A percentile compares a stretch with the other conserved stretches of the same genome.
Evolutionary conservation across 2,113 vertebrate genomes (phyloP).

Genomic region (Catharus minimus): DNA sequence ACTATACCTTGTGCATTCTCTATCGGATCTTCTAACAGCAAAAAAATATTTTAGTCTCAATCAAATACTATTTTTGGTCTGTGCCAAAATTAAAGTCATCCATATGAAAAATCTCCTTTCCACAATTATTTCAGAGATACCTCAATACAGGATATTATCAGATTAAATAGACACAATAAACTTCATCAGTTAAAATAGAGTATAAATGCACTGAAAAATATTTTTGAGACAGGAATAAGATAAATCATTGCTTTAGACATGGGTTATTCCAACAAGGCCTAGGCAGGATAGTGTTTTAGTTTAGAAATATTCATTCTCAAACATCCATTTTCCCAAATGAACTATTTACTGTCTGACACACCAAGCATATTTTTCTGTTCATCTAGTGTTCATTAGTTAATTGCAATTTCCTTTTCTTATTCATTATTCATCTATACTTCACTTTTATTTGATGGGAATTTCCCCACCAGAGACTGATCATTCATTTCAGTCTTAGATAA

Average conservation of each 20-base stretch:
- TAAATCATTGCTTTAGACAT: neutral
- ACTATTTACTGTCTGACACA: neutral
- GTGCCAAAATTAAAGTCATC: neutral
- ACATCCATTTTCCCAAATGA: neutral
- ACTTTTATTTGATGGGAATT: neutral
- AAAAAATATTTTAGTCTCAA: neutral
- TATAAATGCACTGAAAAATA: neutral
- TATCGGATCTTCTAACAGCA: neutral
- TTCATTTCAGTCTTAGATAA: slow-evolving; percentile 15
- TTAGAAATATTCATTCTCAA: neutral
- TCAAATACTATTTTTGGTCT: neutral
- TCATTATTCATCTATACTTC: neutral
- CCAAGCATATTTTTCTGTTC: neutral
- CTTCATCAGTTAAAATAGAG: neutral
- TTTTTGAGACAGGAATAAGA: neutral
- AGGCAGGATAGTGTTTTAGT: neutral
- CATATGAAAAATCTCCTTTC: neutral
- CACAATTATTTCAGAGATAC: neutral
- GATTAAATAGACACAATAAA: neutral
- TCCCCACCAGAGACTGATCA: neutral
- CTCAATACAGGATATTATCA: neutral
- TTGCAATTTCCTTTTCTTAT: neutral
- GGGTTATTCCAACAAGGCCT: neutral
- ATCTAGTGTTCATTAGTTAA: neutral
- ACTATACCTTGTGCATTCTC: neutral